Evolutionary conservation across 1,140 invertebrate genomes (phyloP).

Genomic region (Himalopsyche phryganea): DNA sequence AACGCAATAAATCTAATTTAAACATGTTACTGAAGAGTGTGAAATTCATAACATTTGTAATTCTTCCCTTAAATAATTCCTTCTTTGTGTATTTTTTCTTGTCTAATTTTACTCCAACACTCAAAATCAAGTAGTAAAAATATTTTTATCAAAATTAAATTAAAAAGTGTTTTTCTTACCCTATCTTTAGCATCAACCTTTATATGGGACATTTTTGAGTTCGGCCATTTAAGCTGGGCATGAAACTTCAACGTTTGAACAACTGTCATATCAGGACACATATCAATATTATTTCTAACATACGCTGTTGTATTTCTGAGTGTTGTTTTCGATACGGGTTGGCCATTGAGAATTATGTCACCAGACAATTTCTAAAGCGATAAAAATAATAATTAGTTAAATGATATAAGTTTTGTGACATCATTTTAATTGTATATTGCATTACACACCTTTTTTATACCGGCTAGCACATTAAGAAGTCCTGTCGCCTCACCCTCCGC

Average conservation of each 20-base stretch:
- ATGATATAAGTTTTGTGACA: too few species aligned
- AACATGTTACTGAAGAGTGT: too few species aligned
- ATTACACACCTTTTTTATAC: constrained; percentile 63
- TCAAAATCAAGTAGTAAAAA: too few species aligned
- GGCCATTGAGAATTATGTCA: constrained; percentile 83
- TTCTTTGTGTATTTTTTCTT: not conserved
- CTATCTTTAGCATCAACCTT: constrained; percentile 63
- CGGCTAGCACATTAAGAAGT: constrained; percentile 77
- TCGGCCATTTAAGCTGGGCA: constrained; percentile 64
- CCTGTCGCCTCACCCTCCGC: constrained; percentile 74
- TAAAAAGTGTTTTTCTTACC: constrained; percentile 33
- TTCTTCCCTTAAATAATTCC: not conserved
- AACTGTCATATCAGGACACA: constrained; percentile 71
- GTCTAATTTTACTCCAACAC: too few species aligned
- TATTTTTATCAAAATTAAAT: too few species aligned
- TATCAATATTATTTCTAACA: constrained; percentile 58
- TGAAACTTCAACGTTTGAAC: constrained; percentile 79
- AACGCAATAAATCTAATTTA: too few species aligned
- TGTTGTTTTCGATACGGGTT: constrained; percentile 66
- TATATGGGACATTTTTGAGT: constrained; percentile 53
- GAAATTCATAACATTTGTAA: not conserved
- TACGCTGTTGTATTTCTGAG: constrained; percentile 65
- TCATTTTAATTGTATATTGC: too few species aligned
- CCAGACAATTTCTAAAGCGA: constrained; percentile 58
- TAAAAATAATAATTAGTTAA: too few species aligned